Evolutionary conservation across 2,113 vertebrate species (phyloP).

Genomic region (Halichoeres trimaculatus): DNA sequence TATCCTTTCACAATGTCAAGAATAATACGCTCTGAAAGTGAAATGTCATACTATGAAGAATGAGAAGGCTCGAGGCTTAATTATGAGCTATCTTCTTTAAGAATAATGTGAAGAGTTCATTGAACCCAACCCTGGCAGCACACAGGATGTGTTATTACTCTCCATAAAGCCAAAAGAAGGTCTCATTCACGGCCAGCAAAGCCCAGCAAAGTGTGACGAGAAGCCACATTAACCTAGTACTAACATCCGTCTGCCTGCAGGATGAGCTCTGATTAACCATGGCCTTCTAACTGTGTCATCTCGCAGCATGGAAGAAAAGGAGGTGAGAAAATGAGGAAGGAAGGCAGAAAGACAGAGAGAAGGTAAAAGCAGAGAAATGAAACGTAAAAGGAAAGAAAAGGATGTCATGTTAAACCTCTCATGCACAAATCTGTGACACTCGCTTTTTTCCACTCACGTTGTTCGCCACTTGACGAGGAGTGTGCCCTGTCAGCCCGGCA

Average conservation of each 20-base stretch:
- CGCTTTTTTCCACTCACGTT: constrained; percentile 50
- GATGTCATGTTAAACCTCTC: not conserved
- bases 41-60: constrained; percentile 6
- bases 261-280: constrained; percentile 58
- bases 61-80: not conserved
- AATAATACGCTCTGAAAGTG: not conserved
- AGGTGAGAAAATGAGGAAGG: constrained; percentile 25
- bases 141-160: constrained; percentile 21
- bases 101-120: constrained; percentile 1
- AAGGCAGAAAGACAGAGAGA: not conserved
- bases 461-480: constrained; percentile 44
- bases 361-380: not conserved
- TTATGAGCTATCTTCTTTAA: constrained; percentile 4
- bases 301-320: constrained; percentile 55
- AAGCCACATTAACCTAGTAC: constrained; percentile 25
- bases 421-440: constrained; percentile 13
- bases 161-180: constrained; percentile 17
- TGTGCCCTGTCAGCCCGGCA: constrained; percentile 49
- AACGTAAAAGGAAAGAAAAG: not conserved
- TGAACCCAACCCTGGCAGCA: constrained; percentile 1
- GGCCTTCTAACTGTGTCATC: constrained; percentile 65
- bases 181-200: constrained; percentile 10
- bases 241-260: constrained; percentile 32
- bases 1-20: not conserved
- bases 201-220: constrained; percentile 39